Evolutionary conservation across 1,140 invertebrate species (phyloP).

Genomic region (Muscidifurax raptorellus): DNA sequence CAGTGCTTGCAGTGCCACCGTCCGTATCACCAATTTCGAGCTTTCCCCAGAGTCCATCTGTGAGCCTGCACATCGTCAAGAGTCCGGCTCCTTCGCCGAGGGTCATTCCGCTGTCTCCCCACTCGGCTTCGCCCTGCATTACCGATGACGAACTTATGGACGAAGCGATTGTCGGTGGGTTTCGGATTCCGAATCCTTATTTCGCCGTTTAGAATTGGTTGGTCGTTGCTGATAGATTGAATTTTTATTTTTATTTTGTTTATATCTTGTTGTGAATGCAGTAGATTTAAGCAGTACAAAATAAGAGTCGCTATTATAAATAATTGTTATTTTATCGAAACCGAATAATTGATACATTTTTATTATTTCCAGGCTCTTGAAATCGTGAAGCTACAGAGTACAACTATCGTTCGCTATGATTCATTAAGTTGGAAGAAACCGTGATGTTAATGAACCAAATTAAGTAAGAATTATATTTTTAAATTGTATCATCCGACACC

Average conservation of each 20-base stretch:
- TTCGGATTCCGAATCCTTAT: not conserved
- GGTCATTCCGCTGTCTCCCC: conserved; percentile 81
- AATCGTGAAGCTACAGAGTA: conserved; percentile 8
- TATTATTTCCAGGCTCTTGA: conserved; percentile 46
- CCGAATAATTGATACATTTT: not conserved
- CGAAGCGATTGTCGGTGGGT: conserved; percentile 85
- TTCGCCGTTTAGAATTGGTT: not conserved
- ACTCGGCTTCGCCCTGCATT: conserved; percentile 86
- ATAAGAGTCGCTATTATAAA: not conserved
- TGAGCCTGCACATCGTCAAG: conserved; percentile 86
- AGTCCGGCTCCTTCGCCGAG: conserved; percentile 84
- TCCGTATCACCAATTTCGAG: conserved; percentile 45
- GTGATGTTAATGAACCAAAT: conserved; percentile 27
- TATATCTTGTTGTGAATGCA: not conserved
- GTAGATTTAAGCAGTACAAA: not conserved
- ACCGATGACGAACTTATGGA: conserved; percentile 94
- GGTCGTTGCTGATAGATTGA: not conserved
- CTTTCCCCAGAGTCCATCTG: conserved; percentile 81
- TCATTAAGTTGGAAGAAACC: conserved; percentile 14
- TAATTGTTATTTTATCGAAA: not conserved
- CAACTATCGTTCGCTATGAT: not conserved
- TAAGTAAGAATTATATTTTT: conserved; percentile 39
- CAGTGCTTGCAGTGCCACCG: conserved; percentile 28
- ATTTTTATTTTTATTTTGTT: not conserved
- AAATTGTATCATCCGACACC: not conserved